Evolutionary conservation across 2,888 invertebrate genomes (phyloP).

Genomic region (Trisateles emortualis): DNA sequence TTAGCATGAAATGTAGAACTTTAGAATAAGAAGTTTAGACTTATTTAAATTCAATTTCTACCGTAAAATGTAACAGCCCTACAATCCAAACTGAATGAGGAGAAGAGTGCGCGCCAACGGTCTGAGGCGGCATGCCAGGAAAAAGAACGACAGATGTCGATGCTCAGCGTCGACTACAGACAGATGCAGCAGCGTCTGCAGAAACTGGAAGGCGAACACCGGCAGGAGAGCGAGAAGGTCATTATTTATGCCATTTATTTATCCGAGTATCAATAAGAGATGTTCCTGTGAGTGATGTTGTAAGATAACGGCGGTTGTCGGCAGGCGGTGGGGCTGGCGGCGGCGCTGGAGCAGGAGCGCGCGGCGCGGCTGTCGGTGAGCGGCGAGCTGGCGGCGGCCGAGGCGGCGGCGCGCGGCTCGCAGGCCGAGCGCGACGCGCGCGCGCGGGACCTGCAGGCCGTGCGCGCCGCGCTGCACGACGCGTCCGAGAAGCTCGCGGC

Average conservation of each 20-base stretch:
- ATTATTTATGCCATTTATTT: not conserved
- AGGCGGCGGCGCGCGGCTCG: constrained; percentile 76
- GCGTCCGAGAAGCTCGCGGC: constrained; percentile 79
- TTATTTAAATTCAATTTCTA: constrained; percentile 7
- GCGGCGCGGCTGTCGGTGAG: constrained; percentile 93
- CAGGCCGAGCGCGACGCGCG: constrained; percentile 82
- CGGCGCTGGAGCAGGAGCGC: constrained; percentile 96
- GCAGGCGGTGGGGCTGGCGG: constrained; percentile 91
- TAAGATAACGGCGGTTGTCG: not conserved
- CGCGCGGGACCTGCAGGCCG: constrained; percentile 72
- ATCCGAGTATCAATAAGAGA: not conserved
- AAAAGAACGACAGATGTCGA: constrained; percentile 97
- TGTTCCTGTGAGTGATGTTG: too few relatives aligned
- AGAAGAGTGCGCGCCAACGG: constrained; percentile 94
- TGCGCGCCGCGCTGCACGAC: constrained; percentile 75
- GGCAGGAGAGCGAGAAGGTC: constrained; percentile 95
- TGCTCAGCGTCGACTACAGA: constrained; percentile 97
- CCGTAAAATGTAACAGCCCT: constrained; percentile 87
- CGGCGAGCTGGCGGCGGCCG: constrained; percentile 90
- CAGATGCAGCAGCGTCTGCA: constrained; percentile 96
- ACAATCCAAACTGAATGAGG: constrained; percentile 96
- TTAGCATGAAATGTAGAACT: not conserved
- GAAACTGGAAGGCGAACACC: constrained; percentile 96
- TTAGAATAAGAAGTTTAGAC: not conserved
- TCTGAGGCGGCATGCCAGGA: constrained; percentile 96